phyloP scores from a whole-genome alignment of 2,113 vertebrate species.

The Carettochelys insculpta region DNA sequence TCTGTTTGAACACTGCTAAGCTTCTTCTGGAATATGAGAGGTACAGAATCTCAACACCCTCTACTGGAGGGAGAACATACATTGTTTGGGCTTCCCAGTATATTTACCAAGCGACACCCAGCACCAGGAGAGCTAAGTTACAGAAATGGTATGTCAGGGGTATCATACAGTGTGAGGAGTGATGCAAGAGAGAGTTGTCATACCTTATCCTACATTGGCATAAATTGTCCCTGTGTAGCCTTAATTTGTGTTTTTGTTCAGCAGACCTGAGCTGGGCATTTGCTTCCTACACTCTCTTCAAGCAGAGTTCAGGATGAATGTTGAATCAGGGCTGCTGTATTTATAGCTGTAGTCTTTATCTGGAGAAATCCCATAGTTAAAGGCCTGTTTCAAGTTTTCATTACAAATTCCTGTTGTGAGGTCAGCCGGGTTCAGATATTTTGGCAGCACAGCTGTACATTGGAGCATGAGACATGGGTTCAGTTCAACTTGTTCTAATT shows the following conservation, averaged over 20 bases:
- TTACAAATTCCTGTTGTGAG: background rate
- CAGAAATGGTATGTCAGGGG: background rate
- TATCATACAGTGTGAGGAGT: background rate
- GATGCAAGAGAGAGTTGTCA: background rate
- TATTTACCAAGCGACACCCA: background rate
- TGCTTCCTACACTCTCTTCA: background rate
- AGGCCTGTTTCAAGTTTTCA: background rate
- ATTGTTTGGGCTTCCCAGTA: background rate
- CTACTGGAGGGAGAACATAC: background rate
- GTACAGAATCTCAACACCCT: slow-evolving; percentile 69
- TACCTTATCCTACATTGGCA: background rate
- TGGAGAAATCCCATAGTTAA: background rate
- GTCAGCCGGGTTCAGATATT: background rate
- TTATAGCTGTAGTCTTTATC: background rate
- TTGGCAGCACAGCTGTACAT: background rate
- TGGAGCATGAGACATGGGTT: background rate
- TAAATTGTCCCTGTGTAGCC: background rate
- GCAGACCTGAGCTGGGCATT: background rate
- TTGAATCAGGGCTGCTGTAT: background rate
- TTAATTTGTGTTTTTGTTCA: background rate
- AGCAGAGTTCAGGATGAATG: background rate
- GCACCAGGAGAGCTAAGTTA: background rate
- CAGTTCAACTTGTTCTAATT: background rate
- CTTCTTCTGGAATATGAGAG: slow-evolving; percentile 86
- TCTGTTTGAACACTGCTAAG: slow-evolving; percentile 83